phyloP scores from a whole-genome alignment of 2,888 invertebrate species.

The Nesidiocoris tenuis region DNA sequence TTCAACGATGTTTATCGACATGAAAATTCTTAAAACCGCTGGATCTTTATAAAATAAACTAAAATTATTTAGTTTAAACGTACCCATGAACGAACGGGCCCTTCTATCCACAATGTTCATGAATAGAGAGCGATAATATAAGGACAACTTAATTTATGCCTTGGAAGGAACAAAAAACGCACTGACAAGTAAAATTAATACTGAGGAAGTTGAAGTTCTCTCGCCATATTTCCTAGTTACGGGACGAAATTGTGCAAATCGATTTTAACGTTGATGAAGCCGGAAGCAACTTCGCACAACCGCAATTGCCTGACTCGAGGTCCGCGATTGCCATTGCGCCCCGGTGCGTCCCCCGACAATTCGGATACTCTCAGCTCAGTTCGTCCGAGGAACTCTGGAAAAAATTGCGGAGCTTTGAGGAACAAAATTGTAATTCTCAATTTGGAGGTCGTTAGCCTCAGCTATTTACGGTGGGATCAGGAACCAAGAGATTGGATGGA shows the following conservation, averaged over 20 bases:
- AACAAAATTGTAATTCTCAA: slow-evolving; percentile 24
- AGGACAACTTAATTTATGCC: too few species aligned
- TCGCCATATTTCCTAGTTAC: background rate
- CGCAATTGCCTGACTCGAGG: slow-evolving; percentile 66
- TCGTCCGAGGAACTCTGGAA: slow-evolving; percentile 67
- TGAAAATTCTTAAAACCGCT: too few species aligned
- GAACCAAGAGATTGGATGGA: too few species aligned
- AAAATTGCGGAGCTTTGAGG: slow-evolving; percentile 27
- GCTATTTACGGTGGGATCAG: too few species aligned
- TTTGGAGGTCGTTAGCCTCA: background rate
- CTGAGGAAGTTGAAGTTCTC: background rate
- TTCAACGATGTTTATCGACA: too few species aligned
- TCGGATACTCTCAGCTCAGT: slow-evolving; percentile 68
- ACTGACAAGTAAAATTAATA: background rate
- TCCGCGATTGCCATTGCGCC: slow-evolving; percentile 56
- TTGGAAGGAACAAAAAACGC: background rate
- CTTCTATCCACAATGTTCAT: too few species aligned
- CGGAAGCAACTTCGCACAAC: slow-evolving; percentile 68
- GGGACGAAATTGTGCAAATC: slow-evolving; percentile 65
- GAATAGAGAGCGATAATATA: too few species aligned
- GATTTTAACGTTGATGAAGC: slow-evolving; percentile 68
- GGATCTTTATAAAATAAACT: too few species aligned
- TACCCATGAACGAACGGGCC: too few species aligned
- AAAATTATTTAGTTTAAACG: too few species aligned
- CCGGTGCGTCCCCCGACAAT: slow-evolving; percentile 56